A percentile compares a stretch with the other conserved stretches of the same genome.
These are phyloP conservation scores for Iguana delicatissima DNA, from an alignment of 2,797 vertebrate genomes.

Conservation along the genomic window DNA sequence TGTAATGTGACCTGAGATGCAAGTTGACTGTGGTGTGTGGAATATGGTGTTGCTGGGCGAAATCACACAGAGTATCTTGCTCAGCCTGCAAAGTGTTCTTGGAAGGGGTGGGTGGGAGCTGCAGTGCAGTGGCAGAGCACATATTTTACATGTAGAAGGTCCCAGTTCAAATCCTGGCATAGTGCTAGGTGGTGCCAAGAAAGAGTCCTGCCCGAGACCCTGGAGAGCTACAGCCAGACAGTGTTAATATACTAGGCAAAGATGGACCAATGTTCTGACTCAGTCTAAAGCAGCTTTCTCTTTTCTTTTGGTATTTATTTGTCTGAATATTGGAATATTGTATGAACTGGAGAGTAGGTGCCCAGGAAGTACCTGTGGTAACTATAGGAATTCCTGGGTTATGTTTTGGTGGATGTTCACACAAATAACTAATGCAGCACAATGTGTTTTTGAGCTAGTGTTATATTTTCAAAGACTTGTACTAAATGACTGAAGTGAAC, in stretches of 20 bases:
- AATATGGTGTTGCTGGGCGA: background rate
- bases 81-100: background rate
- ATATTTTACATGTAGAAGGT: too few relatives aligned
- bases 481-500: background rate
- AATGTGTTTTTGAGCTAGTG: background rate
- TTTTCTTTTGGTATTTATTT: background rate
- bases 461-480: slow-evolving; percentile 1
- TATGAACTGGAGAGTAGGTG: background rate
- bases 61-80: background rate
- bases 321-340: background rate
- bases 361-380: background rate
- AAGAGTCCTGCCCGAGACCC: background rate
- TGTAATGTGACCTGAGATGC: background rate
- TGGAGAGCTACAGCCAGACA: background rate
- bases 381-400: background rate
- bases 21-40: background rate
- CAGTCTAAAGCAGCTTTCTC: background rate
- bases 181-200: background rate
- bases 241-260: background rate
- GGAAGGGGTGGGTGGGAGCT: background rate
- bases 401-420: background rate
- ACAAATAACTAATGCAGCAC: background rate
- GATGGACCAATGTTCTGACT: background rate
- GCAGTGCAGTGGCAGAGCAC: background rate
- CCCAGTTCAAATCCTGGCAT: background rate